Evolutionary conservation across 2,888 invertebrate genomes (phyloP), one percentile per base, ranked within the genome.

Genomic region (Netelia virgata): DNA sequence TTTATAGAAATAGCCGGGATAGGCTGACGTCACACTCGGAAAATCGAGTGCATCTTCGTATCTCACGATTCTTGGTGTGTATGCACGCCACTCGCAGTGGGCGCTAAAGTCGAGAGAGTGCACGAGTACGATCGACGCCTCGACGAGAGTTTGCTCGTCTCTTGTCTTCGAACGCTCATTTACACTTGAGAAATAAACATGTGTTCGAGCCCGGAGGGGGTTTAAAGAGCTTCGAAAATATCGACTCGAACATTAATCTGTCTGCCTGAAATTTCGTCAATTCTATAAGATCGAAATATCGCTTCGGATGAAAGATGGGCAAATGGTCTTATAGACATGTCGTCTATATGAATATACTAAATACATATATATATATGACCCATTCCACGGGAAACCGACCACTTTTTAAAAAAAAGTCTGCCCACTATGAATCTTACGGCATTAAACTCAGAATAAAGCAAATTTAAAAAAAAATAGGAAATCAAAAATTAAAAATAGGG

Each of bases 1-100:
- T 91, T 91, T 91, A 91, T 91, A 90, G 89, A 90, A 90, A 74
- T 41, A 90, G 90, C 89, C 88, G 89, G 28, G 91, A 89, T 86
- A 86, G 64, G 59, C 68, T 91, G 91, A 91, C 91, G 91, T 91
- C 91, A 91, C 77, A 61, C 63, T 28, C 43, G 14, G 55, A 23
- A 59, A 59, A 10, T 66, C 59, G 61, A 64, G 84, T 79, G 78
- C 78, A 47, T 23, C 59, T 57, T 73, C 55, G 73, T 69, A 57
- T 61, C 74, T 77, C 72, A 74, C 28, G 72, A 73, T 20, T 72
- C 63, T 18, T 14, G 9, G 57, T 70, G 50, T 64, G 74, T 63
- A 18, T 81, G 80, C 84, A 73, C 61, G 63, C 28, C 47, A 70
- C 77, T 57, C 63, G 66, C 78, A 79, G 83, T 81, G 81, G 75